Conservation (phyloP, 2,113 vertebrate genomes). For the Thinocorus orbignyianus region DNA sequence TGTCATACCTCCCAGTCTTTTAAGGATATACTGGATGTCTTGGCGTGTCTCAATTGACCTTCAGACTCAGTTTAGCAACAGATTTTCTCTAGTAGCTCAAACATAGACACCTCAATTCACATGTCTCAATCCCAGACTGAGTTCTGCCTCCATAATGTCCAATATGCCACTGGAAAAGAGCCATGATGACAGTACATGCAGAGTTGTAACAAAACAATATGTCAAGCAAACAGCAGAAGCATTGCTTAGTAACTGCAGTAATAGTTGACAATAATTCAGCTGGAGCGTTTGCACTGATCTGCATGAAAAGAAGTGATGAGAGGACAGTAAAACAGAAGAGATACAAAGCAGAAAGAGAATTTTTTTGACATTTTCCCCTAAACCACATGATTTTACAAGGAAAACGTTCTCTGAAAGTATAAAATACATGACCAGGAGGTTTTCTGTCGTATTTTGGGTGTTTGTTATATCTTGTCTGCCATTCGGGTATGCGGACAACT, state of each 20-base stretch:
- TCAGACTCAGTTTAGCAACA: not conserved
- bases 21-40: not conserved
- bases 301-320: not conserved
- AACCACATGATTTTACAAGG: not conserved
- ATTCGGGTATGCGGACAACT: not conserved
- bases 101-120: not conserved
- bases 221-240: not conserved
- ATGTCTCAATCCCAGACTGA: not conserved
- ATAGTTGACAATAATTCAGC: not conserved
- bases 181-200: not conserved
- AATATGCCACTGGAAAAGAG: not conserved
- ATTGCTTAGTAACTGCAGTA: not conserved
- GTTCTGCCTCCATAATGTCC: not conserved
- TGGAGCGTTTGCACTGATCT: not conserved
- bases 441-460: not conserved
- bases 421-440: not conserved
- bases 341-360: not conserved
- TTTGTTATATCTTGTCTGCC: not conserved
- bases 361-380: not conserved
- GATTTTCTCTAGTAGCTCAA: not conserved
- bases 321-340: not conserved
- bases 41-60: not conserved
- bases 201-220: not conserved
- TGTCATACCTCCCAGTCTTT: not conserved
- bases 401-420: not conserved